Base-by-base conservation (phyloP, 1,140 invertebrate species). In the Phocides pigmalion region DNA sequence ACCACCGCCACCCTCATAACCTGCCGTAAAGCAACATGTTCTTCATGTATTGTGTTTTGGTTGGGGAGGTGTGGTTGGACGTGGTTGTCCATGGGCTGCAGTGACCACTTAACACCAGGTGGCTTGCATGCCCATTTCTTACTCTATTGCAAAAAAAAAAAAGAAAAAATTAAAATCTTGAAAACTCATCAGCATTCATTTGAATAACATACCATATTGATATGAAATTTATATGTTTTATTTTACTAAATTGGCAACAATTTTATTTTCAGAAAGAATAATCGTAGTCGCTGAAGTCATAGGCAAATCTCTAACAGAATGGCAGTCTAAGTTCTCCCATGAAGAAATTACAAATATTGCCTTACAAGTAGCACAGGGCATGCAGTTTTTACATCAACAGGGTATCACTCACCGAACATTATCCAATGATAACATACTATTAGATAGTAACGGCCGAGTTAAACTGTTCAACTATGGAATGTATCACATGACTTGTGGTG, bases 391-490 rank as follows among this genome's bases (percentile, higher is more conserved):
- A 9, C 95, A 98, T 81, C 78, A 93, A 14, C 92, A 95, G 61
- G 94, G 94, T 50, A 93, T 99, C 44, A 95, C 95, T 6, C 96
- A 97, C 81, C 94, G 97, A 69, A 96, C 96, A 89, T 88, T 99
- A 15, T 95, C 94, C 66, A 94, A 96, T 58, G 95, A 97, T 66
- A 98, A 98, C 90, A 96, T 99, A 72, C 90, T 98, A 6, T 84
- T 98, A 11, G 95, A 96, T 82, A 92, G 91, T 35, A 89, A 94
- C 73, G 94, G 94, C 28, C 93, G 94, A 78, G 94, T 97, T 0
- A 98, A 98, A 83, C 80, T 99, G 20, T 97, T 97, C 73, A 98
- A 98, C 89, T 99, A 97, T 93, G 98, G 98, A 6, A 87, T 98
- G 51, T 98, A 96, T 92, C 95, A 97, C 80, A 98, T 99, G 95